phyloP scores from a whole-genome alignment of 2,888 invertebrate genomes.

The Spilosoma lubricipeda region DNA sequence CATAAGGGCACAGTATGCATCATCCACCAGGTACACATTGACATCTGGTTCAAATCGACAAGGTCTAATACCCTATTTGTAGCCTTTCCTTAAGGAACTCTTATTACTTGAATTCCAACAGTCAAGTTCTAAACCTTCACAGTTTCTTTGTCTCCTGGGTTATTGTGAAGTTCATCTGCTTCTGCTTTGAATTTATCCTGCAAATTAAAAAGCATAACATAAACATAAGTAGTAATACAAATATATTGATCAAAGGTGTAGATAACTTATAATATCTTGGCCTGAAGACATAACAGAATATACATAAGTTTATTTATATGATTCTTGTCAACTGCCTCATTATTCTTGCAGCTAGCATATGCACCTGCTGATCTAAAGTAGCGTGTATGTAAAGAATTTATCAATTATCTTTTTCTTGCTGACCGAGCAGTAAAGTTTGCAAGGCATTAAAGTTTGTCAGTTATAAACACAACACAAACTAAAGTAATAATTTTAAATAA shows the following conservation, averaged over 20 bases:
- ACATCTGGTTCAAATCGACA: background rate
- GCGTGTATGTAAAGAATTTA: too few species aligned
- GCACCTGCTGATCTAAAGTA: too few species aligned
- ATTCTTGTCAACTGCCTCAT: too few species aligned
- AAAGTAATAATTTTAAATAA: background rate
- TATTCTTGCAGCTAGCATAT: background rate
- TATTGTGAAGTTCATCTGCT: slow-evolving; percentile 84
- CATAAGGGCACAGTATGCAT: slow-evolving; percentile 31
- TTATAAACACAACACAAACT: background rate
- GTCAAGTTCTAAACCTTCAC: slow-evolving; percentile 66
- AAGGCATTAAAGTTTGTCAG: background rate
- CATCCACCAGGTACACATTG: background rate
- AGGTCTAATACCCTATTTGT: background rate
- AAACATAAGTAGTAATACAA: background rate
- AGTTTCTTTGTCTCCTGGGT: slow-evolving; percentile 85
- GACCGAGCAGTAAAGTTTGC: background rate
- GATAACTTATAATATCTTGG: background rate
- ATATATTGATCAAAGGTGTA: background rate
- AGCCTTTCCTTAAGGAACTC: background rate
- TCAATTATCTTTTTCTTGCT: too few species aligned
- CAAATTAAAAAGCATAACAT: background rate
- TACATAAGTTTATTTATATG: too few species aligned
- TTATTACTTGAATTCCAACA: background rate
- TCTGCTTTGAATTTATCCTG: slow-evolving; percentile 87
- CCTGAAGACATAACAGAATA: background rate